phyloP scores from a whole-genome alignment of 2,888 invertebrate species.

The Meteorus cinctellus region DNA sequence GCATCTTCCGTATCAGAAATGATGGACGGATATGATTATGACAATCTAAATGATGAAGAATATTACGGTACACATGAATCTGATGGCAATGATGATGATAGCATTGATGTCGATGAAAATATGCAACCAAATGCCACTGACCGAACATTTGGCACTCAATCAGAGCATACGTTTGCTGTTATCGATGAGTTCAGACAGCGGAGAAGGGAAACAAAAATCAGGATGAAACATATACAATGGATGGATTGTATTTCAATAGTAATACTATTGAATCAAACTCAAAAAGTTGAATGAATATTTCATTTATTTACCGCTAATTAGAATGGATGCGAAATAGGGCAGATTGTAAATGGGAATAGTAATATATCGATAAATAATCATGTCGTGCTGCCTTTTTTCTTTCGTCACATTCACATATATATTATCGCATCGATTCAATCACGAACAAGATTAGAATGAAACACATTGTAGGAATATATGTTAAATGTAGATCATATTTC shows the following conservation, averaged over 20 bases:
- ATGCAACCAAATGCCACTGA: not conserved
- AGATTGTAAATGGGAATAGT: not conserved
- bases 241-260: not conserved
- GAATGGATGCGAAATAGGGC: not conserved
- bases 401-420: not conserved
- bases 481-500: slow-evolving; percentile 23
- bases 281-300: not conserved
- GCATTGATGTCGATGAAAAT: not conserved
- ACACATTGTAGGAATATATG: slow-evolving; percentile 1
- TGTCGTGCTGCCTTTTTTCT: not conserved
- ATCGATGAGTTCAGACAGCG: not conserved
- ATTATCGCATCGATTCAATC: not conserved
- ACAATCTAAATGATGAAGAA: slow-evolving; percentile 74
- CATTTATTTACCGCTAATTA: not conserved
- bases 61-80: not conserved
- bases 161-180: not conserved
- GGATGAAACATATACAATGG: not conserved
- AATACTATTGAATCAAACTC: not conserved
- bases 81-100: too few species aligned
- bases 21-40: slow-evolving; percentile 75
- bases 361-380: not conserved
- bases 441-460: not conserved
- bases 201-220: too few species aligned
- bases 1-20: slow-evolving; percentile 58
- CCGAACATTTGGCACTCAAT: not conserved